Conservation (phyloP, 2,113 vertebrate species). For the Meriones unguiculatus region DNA sequence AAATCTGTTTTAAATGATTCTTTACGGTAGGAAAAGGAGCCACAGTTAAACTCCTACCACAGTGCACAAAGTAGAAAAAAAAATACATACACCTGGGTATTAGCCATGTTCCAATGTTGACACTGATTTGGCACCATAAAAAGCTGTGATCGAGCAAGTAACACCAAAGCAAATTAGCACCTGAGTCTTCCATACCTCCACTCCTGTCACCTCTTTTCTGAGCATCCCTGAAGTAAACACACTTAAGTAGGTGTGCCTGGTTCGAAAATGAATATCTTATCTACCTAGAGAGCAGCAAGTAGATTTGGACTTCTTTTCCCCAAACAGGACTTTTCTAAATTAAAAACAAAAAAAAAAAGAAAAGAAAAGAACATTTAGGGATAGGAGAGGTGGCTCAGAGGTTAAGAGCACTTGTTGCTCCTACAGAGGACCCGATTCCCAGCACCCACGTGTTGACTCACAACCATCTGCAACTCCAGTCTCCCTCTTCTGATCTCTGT, state of each 20-base stretch:
- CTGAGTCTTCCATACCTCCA: neutral
- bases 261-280: neutral
- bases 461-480: neutral
- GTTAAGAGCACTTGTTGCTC: neutral
- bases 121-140: too few relatives aligned
- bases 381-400: neutral
- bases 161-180: neutral
- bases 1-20: neutral
- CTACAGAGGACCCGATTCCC: neutral
- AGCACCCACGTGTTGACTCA: neutral
- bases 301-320: neutral
- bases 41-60: neutral
- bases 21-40: neutral
- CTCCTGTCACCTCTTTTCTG: neutral
- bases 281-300: neutral
- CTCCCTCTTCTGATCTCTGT: neutral
- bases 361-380: neutral
- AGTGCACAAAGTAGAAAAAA: rapidly evolving
- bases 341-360: neutral
- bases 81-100: rapidly evolving
- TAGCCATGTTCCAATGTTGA: rapidly evolving
- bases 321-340: neutral
- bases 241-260: neutral
- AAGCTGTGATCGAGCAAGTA: neutral
- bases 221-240: neutral